Evolutionary conservation across 2,888 invertebrate species (phyloP).

Genomic region (Scaptomyza cyrtandrae): DNA sequence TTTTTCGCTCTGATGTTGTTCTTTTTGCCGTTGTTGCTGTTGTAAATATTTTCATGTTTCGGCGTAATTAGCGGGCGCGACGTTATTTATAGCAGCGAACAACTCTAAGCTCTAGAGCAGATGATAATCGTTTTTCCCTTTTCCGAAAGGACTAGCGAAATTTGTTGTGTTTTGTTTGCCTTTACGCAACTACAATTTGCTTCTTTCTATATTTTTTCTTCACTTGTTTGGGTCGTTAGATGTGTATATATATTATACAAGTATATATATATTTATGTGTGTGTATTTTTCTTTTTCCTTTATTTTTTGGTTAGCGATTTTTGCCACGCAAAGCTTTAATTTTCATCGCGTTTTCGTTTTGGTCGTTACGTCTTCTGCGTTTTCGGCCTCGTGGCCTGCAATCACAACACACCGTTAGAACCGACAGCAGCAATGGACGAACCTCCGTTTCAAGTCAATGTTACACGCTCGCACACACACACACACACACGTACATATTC

Average conservation of each 20-base stretch:
- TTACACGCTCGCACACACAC: slow-evolving; percentile 15
- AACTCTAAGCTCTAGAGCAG: slow-evolving; percentile 44
- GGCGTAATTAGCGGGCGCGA: slow-evolving; percentile 73
- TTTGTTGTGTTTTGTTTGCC: slow-evolving; percentile 22
- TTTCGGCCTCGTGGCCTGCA: slow-evolving; percentile 59
- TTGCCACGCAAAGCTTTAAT: slow-evolving; percentile 79
- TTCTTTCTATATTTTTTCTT: slow-evolving; percentile 26
- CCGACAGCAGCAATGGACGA: slow-evolving; percentile 38
- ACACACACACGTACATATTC: slow-evolving; percentile 15
- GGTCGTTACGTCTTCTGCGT: slow-evolving; percentile 41
- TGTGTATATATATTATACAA: slow-evolving; percentile 9
- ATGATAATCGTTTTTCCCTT: slow-evolving; percentile 73
- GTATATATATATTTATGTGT: slow-evolving; percentile 4
- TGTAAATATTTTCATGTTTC: slow-evolving; percentile 77
- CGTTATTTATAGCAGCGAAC: slow-evolving; percentile 69
- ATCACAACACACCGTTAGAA: slow-evolving; percentile 51
- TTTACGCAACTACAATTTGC: slow-evolving; percentile 65
- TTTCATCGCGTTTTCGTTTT: slow-evolving; percentile 70
- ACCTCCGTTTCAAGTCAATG: slow-evolving; percentile 33
- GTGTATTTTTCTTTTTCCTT: slow-evolving; percentile 20
- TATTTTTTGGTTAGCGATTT: slow-evolving; percentile 62
- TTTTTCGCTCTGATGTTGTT: slow-evolving; percentile 44
- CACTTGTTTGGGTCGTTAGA: slow-evolving; percentile 38
- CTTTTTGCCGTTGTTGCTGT: slow-evolving; percentile 43
- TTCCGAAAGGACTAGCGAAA: slow-evolving; percentile 35